Conservation (phyloP, 2,113 vertebrate species). For the Kryptolebias marmoratus region DNA sequence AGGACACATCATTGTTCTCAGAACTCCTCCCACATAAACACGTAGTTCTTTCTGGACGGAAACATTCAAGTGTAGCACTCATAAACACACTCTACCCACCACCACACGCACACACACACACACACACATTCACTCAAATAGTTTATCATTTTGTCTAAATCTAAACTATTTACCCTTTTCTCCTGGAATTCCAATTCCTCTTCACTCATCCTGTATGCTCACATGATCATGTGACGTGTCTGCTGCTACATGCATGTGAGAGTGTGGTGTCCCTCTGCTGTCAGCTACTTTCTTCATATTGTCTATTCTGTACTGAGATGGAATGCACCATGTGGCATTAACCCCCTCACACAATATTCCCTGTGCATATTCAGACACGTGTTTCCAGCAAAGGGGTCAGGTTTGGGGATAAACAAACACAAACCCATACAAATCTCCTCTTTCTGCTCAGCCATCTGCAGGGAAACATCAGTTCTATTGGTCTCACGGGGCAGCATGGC, state of each 20-base stretch:
- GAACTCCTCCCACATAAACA: slow-evolving; percentile 77
- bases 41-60: slow-evolving; percentile 64
- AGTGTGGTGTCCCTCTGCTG: slow-evolving; percentile 50
- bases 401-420: slow-evolving; percentile 74
- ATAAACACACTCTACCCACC: slow-evolving; percentile 29
- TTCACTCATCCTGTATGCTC: slow-evolving; percentile 19
- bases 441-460: slow-evolving; percentile 42
- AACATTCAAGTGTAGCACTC: slow-evolving; percentile 55
- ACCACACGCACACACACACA: background rate
- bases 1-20: slow-evolving; percentile 79
- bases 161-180: background rate
- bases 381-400: slow-evolving; percentile 62
- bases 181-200: slow-evolving; percentile 40
- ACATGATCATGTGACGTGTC: slow-evolving; percentile 70
- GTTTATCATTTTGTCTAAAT: too few relatives aligned
- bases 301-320: slow-evolving; percentile 2
- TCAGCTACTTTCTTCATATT: slow-evolving; percentile 11
- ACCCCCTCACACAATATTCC: background rate
- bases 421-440: slow-evolving; percentile 71
- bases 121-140: background rate
- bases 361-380: slow-evolving; percentile 21
- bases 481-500: slow-evolving; percentile 72
- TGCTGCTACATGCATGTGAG: slow-evolving; percentile 50
- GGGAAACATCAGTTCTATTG: slow-evolving; percentile 80
- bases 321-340: background rate